Conservation (phyloP, 2,797 vertebrate species). For the Heliangelus exortis region DNA sequence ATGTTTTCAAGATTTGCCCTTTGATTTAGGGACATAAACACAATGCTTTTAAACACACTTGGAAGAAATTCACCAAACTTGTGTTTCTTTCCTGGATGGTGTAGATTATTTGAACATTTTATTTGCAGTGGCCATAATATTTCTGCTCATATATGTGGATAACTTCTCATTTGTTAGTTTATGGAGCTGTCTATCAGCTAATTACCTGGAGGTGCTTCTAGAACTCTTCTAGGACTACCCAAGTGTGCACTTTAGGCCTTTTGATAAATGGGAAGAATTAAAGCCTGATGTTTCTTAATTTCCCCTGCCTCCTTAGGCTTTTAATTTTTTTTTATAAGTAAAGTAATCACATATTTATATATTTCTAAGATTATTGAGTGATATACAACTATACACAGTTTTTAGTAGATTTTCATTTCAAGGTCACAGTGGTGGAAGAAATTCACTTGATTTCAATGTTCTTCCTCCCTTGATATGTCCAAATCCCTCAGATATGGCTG, state of each 20-base stretch:
- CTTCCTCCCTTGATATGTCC: neutral
- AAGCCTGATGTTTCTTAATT: neutral
- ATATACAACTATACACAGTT: neutral
- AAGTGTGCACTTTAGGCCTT: neutral
- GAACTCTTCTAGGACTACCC: neutral
- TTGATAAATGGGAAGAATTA: neutral
- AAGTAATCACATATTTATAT: neutral
- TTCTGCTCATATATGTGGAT: neutral
- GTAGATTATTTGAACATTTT: neutral
- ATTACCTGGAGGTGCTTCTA: neutral
- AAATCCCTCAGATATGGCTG: neutral
- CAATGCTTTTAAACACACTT: neutral
- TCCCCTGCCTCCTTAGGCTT: neutral
- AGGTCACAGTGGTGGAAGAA: neutral
- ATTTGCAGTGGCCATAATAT: neutral
- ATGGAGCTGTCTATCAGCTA: neutral
- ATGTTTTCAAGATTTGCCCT: fast-evolving
- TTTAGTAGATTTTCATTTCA: neutral
- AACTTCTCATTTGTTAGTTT: neutral
- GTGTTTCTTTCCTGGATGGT: neutral
- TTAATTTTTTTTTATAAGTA: fast-evolving
- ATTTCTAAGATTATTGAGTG: neutral
- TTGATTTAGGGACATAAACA: neutral
- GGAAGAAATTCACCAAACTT: neutral
- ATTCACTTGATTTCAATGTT: neutral